These are phyloP conservation scores for Prorops nasuta DNA, from an alignment of 1,140 invertebrate genomes.

Conservation along the genomic window DNA sequence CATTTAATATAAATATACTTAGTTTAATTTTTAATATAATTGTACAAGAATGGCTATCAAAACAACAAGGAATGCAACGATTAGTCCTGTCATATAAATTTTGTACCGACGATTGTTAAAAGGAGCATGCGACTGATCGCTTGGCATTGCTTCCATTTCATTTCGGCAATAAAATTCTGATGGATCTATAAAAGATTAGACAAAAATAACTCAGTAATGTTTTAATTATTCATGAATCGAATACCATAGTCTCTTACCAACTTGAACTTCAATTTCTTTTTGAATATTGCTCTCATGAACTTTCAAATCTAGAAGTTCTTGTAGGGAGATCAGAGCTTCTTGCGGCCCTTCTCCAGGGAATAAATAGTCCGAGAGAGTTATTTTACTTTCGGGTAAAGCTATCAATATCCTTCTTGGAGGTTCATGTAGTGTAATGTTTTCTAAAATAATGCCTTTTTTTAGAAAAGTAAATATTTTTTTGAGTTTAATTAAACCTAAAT, in stretches of 20 bases:
- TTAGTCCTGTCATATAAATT: constrained; percentile 59
- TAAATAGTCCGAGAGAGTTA: constrained; percentile 79
- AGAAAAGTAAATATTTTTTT: constrained; percentile 7
- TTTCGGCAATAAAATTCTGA: constrained; percentile 64
- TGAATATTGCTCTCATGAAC: constrained; percentile 67
- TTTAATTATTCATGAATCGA: too few species aligned
- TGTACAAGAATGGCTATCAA: constrained; percentile 61
- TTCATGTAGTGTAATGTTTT: constrained; percentile 72
- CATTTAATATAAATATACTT: constrained; percentile 5
- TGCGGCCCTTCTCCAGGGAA: constrained; percentile 79
- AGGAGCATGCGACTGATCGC: constrained; percentile 50
- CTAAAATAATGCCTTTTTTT: too few species aligned
- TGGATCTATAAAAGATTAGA: constrained; percentile 57
- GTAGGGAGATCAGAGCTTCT: constrained; percentile 71
- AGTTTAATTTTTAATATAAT: constrained; percentile 25
- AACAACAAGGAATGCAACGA: constrained; percentile 60
- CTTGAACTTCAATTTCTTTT: constrained; percentile 67
- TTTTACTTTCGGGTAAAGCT: constrained; percentile 61
- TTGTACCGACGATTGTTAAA: constrained; percentile 58
- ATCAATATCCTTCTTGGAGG: constrained; percentile 76
- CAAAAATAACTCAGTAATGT: too few species aligned
- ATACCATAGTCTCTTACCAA: too few species aligned
- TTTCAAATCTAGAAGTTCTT: constrained; percentile 71
- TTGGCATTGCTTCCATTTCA: constrained; percentile 56
- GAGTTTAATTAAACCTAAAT: constrained; percentile 8